phyloP scores from a whole-genome alignment of 2,888 invertebrate genomes.

The Amblyjoppa fuscipennis region DNA sequence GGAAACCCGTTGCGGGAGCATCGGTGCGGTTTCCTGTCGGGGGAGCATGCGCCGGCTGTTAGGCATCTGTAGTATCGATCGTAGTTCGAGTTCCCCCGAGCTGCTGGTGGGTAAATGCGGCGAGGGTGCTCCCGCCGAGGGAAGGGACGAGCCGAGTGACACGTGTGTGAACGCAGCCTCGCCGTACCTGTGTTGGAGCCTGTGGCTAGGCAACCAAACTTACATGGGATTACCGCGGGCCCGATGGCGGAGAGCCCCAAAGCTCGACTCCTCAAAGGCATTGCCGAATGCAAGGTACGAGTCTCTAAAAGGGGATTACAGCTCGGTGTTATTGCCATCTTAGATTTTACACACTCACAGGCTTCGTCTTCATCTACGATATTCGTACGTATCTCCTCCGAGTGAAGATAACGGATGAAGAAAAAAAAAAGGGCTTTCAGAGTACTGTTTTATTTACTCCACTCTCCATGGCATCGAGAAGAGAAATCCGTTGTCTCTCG shows the following conservation, averaged over 20 bases:
- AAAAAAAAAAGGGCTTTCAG: neutral
- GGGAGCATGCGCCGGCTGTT: constrained; percentile 81
- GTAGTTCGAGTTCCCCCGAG: constrained; percentile 69
- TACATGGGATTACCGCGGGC: constrained; percentile 82
- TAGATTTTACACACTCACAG: constrained; percentile 63
- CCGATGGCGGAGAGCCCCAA: constrained; percentile 78
- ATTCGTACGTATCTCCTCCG: neutral
- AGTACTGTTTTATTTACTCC: neutral
- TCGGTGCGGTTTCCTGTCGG: constrained; percentile 37
- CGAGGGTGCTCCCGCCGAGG: constrained; percentile 49
- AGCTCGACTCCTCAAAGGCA: constrained; percentile 81
- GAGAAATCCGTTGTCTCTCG: neutral
- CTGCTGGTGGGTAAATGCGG: constrained; percentile 59
- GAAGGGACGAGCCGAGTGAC: constrained; percentile 65
- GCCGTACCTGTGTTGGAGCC: constrained; percentile 73
- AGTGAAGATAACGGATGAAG: neutral
- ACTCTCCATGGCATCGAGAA: neutral
- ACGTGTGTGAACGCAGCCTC: constrained; percentile 78
- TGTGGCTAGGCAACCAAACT: constrained; percentile 84
- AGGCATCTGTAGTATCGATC: constrained; percentile 84
- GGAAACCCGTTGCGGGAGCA: constrained; percentile 71
- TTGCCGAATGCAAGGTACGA: constrained; percentile 81
- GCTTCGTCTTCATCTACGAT: constrained; percentile 23
- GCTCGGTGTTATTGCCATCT: constrained; percentile 80
- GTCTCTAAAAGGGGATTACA: constrained; percentile 84